phyloP scores from a whole-genome alignment of 2,888 invertebrate genomes.

The Plebejus argus region DNA sequence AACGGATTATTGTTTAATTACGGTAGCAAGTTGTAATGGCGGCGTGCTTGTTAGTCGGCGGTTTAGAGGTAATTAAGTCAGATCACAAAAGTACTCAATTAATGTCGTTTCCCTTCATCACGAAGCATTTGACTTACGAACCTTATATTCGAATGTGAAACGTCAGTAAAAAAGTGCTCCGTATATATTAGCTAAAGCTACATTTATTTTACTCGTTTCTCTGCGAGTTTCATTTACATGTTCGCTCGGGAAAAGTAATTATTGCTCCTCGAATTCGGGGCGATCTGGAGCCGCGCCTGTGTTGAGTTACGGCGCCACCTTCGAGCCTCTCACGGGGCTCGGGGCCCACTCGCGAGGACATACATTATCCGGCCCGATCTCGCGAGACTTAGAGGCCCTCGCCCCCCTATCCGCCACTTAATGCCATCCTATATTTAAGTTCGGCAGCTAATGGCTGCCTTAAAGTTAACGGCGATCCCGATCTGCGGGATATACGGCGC shows the following conservation, averaged over 20 bases:
- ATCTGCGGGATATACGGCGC: neutral
- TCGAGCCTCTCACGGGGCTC: neutral
- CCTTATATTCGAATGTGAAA: neutral
- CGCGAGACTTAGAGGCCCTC: neutral
- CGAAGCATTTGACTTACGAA: neutral
- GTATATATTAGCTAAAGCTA: neutral
- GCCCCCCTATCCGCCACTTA: neutral
- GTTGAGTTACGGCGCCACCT: neutral
- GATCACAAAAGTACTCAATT: neutral
- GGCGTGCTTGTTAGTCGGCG: neutral
- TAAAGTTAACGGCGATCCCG: constrained; percentile 17
- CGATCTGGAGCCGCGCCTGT: neutral
- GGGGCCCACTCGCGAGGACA: neutral
- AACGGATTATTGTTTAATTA: neutral
- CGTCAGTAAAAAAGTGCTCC: neutral
- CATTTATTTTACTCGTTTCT: neutral
- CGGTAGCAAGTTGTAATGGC: neutral
- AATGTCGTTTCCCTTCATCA: neutral
- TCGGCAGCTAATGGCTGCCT: constrained; percentile 16
- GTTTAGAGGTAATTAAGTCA: neutral
- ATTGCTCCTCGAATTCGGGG: neutral
- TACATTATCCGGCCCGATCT: neutral
- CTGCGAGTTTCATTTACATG: neutral
- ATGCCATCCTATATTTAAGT: constrained; percentile 15
- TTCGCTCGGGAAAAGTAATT: neutral